Evolutionary conservation across 2,888 invertebrate genomes (phyloP).

Genomic region (Ferdinandea cuprea): DNA sequence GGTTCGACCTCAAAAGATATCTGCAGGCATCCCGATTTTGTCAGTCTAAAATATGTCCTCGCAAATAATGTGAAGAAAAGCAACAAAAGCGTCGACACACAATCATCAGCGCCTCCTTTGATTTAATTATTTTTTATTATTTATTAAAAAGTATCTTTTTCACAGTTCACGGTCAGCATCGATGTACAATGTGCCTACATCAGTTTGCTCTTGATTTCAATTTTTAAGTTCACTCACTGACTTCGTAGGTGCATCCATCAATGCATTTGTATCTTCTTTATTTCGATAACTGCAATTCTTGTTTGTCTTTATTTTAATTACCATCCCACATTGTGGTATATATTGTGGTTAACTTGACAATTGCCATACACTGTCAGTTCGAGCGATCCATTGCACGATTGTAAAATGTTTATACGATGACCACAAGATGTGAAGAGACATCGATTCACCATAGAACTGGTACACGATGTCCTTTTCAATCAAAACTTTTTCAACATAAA

Average conservation of each 20-base stretch:
- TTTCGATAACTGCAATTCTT: background rate
- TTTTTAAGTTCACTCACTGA: too few species aligned
- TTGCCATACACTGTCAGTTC: constrained; percentile 43
- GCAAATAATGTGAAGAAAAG: too few species aligned
- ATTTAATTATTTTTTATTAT: too few species aligned
- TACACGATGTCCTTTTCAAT: constrained; percentile 61
- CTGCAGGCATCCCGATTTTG: too few species aligned
- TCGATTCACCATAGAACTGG: constrained; percentile 28
- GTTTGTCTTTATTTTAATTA: constrained; percentile 54
- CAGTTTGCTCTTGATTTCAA: background rate
- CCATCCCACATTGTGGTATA: constrained; percentile 68
- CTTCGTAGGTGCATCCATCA: too few species aligned
- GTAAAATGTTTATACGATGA: constrained; percentile 28
- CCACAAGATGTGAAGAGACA: constrained; percentile 45
- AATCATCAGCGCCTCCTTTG: too few species aligned
- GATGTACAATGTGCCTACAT: background rate
- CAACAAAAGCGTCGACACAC: too few species aligned
- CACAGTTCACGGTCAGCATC: too few species aligned
- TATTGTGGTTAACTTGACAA: constrained; percentile 61
- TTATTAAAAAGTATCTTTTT: too few species aligned
- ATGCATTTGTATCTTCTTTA: background rate
- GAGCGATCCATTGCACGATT: constrained; percentile 50
- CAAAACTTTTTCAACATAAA: constrained; percentile 49
- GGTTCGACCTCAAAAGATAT: too few species aligned
- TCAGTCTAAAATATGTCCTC: too few species aligned